Percentiles rank a stretch among this genome's conserved stretches.
Evolutionary conservation across 2,797 vertebrate genomes (phyloP).

Genomic region (Pachyuromys duprasi): DNA sequence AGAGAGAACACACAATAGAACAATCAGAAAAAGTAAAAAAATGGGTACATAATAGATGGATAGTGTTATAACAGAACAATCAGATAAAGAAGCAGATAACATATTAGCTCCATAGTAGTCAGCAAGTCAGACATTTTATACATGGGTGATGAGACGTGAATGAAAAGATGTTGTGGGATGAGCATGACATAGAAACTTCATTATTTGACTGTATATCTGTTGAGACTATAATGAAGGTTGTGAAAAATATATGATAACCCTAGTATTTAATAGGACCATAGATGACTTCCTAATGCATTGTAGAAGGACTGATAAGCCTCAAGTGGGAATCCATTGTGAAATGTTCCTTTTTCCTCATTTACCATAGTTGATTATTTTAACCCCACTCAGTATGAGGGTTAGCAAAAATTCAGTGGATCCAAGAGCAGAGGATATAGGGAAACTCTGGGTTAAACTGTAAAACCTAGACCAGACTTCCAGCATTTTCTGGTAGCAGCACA

Average conservation of each 20-base stretch:
- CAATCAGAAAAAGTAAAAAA: neutral
- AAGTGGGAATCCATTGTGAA: neutral
- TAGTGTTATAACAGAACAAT: neutral
- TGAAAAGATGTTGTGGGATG: neutral
- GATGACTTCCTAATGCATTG: neutral
- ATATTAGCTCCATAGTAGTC: neutral
- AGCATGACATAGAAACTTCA: neutral
- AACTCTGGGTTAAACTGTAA: neutral
- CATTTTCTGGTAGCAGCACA: neutral
- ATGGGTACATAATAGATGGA: no score
- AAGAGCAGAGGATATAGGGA: neutral
- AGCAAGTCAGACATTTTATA: neutral
- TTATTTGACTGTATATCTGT: neutral
- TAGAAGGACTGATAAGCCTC: neutral
- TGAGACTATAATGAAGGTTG: neutral
- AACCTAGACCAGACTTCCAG: neutral
- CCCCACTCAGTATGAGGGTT: neutral
- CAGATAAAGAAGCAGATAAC: neutral
- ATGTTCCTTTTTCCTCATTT: neutral
- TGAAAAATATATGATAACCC: neutral
- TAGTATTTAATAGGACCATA: neutral
- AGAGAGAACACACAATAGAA: neutral
- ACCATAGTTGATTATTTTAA: neutral
- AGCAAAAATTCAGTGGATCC: neutral
- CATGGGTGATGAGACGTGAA: neutral